These are phyloP conservation scores for Mormyrus proboscirostris DNA, from an alignment of 2,797 vertebrate species.

Conservation along the genomic window DNA sequence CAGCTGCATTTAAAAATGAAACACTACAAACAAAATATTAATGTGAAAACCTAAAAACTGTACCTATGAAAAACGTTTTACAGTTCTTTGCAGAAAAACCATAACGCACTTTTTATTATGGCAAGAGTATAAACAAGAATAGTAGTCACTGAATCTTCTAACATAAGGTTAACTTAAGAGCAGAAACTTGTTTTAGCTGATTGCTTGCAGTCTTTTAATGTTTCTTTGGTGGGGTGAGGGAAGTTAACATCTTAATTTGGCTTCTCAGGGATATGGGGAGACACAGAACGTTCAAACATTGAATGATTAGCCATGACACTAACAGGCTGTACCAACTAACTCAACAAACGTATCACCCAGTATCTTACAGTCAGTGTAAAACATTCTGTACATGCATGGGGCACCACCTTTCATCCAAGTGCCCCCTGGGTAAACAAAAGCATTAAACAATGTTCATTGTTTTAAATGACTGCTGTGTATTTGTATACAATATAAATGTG, in stretches of 20 bases:
- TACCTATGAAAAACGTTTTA: neutral
- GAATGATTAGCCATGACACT: neutral
- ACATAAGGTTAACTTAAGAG: neutral
- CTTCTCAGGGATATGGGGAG: neutral
- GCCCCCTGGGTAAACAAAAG: neutral
- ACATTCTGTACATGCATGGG: neutral
- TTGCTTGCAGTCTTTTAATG: neutral
- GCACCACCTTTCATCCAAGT: neutral
- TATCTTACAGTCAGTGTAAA: neutral
- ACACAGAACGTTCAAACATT: neutral
- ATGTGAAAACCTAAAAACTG: neutral
- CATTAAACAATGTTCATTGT: neutral
- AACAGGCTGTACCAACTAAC: neutral
- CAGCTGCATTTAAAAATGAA: neutral
- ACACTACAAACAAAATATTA: neutral
- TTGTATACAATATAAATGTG: neutral
- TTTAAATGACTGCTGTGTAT: neutral
- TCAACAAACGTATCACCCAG: neutral
- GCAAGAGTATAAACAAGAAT: neutral
- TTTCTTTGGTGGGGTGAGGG: neutral
- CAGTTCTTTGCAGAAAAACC: neutral
- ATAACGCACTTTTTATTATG: neutral
- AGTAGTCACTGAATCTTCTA: neutral
- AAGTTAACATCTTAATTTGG: neutral
- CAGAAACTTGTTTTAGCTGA: neutral